Conservation (phyloP, 2,797 vertebrate species). For the Tolypeutes matacus region DNA sequence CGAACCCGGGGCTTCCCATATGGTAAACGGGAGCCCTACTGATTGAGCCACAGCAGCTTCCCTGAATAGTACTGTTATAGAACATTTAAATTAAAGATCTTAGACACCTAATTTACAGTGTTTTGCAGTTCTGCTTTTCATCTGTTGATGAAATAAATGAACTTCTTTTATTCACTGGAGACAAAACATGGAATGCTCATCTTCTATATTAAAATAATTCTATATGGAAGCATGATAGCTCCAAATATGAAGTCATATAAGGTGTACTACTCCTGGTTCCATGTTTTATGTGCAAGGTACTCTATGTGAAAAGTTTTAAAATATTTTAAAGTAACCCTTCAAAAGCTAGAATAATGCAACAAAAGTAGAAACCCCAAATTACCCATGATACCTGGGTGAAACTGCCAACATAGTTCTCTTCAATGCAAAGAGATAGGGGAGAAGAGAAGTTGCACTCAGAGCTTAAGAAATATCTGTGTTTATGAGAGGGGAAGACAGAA, state of each 20-base stretch:
- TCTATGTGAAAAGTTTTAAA: neutral
- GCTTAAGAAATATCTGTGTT: neutral
- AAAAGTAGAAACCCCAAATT: neutral
- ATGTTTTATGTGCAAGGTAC: neutral
- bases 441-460: neutral
- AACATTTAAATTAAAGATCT: conserved; percentile 76
- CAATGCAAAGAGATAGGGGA: neutral
- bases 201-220: neutral
- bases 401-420: neutral
- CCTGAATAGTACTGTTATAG: conserved; percentile 71
- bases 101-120: conserved; percentile 40
- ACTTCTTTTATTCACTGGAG: neutral
- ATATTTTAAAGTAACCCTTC: neutral
- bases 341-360: neutral
- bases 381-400: neutral
- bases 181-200: neutral
- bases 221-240: neutral
- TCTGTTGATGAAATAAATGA: neutral
- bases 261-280: no score
- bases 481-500: neutral
- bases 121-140: neutral
- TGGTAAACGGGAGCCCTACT: no score
- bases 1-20: no score
- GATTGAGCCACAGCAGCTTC: no score
- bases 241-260: neutral